phyloP scores from a whole-genome alignment of 2,113 vertebrate species.

The Xiphias gladius region DNA sequence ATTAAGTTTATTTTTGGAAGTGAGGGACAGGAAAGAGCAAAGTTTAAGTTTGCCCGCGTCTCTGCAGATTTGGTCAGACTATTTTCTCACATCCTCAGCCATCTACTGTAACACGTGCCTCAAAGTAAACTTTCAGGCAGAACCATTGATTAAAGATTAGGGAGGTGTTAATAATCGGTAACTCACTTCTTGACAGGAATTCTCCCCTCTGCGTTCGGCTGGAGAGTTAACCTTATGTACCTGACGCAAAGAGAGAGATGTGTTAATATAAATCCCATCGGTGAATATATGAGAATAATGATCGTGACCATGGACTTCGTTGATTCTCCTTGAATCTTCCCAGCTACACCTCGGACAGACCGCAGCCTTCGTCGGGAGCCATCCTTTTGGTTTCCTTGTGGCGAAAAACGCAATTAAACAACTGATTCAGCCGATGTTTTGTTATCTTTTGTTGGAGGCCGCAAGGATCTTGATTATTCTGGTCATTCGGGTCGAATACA shows the following conservation, averaged over 20 bases:
- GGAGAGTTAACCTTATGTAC: conserved; percentile 93
- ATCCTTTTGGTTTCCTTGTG: too few species aligned
- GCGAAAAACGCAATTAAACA: too few species aligned
- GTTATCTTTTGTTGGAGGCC: too few species aligned
- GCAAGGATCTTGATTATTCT: too few species aligned
- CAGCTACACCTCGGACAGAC: neutral
- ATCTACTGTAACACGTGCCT: conserved; percentile 20
- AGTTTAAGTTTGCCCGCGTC: conserved; percentile 69
- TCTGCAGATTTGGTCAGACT: conserved; percentile 60
- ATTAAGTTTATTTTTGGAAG: conserved; percentile 78
- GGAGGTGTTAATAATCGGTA: neutral
- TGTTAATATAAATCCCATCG: neutral
- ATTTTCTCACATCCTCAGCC: conserved; percentile 55
- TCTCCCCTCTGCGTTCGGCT: conserved; percentile 92
- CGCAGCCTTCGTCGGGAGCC: neutral
- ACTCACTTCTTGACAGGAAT: conserved; percentile 98
- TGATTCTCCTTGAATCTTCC: neutral
- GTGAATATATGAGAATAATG: neutral
- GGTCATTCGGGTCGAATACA: too few species aligned
- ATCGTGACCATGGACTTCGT: neutral
- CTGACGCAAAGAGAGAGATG: too few species aligned
- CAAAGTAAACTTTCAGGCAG: neutral
- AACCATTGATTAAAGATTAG: conserved; percentile 11
- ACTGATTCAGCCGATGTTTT: too few species aligned
- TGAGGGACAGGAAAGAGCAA: conserved; percentile 69